phyloP scores from a whole-genome alignment of 2,797 vertebrate genomes.

The Argya squamiceps region DNA sequence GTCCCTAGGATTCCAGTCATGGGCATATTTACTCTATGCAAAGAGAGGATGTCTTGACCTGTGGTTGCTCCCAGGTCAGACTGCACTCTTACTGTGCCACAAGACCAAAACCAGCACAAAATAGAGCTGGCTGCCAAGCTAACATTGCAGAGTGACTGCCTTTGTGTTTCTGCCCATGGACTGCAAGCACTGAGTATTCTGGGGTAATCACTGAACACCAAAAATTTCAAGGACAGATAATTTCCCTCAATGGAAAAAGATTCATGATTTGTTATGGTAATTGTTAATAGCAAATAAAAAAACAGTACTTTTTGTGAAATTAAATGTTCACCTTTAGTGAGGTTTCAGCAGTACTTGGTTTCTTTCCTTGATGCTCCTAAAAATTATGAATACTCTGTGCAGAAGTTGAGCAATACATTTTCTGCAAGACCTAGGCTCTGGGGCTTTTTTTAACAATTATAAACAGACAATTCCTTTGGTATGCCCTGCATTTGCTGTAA shows the following conservation, averaged over 20 bases:
- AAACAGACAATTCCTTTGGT: background rate
- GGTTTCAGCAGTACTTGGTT: background rate
- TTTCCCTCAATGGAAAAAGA: background rate
- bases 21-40: background rate
- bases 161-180: background rate
- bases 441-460: background rate
- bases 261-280: background rate
- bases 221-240: background rate
- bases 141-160: background rate
- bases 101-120: background rate
- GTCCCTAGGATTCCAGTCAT: background rate
- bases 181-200: background rate
- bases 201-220: background rate
- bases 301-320: background rate
- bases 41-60: background rate
- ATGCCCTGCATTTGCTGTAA: rapidly evolving
- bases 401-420: background rate
- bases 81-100: background rate
- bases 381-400: background rate
- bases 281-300: background rate
- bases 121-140: background rate
- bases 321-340: background rate
- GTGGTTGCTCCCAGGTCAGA: background rate
- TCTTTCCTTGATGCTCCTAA: background rate
- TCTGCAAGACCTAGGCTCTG: background rate